Evolutionary conservation across 2,888 invertebrate species (phyloP), one percentile per base, ranked within the genome.

Genomic region (Plebejus argus): DNA sequence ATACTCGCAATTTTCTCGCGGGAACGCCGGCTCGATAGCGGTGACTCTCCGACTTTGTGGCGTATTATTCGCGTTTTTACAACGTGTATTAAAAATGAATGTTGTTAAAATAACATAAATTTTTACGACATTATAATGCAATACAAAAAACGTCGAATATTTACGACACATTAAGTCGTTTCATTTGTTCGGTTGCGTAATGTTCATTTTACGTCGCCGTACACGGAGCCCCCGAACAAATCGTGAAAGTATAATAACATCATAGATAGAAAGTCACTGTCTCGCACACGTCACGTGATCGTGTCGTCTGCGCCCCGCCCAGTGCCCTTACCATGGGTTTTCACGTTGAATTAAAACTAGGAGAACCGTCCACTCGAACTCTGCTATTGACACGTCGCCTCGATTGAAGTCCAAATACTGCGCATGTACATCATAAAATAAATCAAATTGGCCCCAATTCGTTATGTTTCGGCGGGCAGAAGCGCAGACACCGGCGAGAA

Each of bases 1-100:
- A 93, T 92, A 90, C 89, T 89, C 87, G 90, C 91, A 91, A 92
- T 93, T 91, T 92, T 92, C 92, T 90, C 90, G 86, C 87, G 87
- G 88, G 88, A 89, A 86, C 87, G 85, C 84, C 83, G 83, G 82
- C 82, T 86, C 85, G 88, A 90, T 90, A 89, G 84, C 86, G 86
- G 85, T 72, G 85, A 87, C 86, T 88, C 82, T 80, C 81, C 82
- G 82, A 82, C 83, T 81, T 81, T 81, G 78, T 79, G 80, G 80
- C 81, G 79, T 83, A 88, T 87, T 88, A 82, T 84, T 81, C 79
- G 74, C 76, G 70, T 70, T 77, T 79, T 78, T 78, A 82, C 81
- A 79, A 78, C 77, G 78, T 79, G 80, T 76, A 80, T 79, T 82
- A 78, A 79, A 79, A 79, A 79, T 80, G 76, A 78, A 78, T 77